Evolutionary conservation across 64 coral and sea anemone genomes (phyloP).

Genomic region (Stichodactyla mertensii): DNA sequence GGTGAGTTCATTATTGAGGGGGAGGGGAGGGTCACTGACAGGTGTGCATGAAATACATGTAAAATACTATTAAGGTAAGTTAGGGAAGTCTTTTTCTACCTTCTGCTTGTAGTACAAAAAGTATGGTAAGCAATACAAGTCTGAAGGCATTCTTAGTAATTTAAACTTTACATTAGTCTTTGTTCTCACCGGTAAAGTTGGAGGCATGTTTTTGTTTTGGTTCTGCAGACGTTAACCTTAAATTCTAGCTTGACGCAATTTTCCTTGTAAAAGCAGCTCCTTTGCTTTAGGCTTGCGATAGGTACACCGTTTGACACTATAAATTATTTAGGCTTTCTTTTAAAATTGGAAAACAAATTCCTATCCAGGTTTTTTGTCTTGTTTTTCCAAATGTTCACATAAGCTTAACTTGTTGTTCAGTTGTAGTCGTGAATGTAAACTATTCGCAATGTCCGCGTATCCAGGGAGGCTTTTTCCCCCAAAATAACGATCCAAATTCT

Average conservation of each 20-base stretch:
- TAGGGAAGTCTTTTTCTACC: background rate
- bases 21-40: too few relatives aligned
- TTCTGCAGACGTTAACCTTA: too few relatives aligned
- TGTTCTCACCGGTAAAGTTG: background rate
- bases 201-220: background rate
- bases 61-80: background rate
- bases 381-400: background rate
- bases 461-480: background rate
- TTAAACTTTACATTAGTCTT: background rate
- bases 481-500: background rate
- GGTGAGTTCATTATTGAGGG: too few relatives aligned
- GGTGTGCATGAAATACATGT: too few relatives aligned
- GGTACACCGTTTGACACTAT: background rate
- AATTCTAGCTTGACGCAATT: too few relatives aligned
- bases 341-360: background rate
- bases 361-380: background rate
- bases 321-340: background rate
- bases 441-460: background rate
- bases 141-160: background rate
- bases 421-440: conserved; percentile 10
- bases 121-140: background rate
- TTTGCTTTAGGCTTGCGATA: background rate
- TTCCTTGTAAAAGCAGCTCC: background rate
- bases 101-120: background rate
- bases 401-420: background rate